Percentiles rank a stretch among this genome's conserved stretches.
Evolutionary conservation across 2,113 vertebrate genomes (phyloP).

Genomic region (Lophura nycthemera): DNA sequence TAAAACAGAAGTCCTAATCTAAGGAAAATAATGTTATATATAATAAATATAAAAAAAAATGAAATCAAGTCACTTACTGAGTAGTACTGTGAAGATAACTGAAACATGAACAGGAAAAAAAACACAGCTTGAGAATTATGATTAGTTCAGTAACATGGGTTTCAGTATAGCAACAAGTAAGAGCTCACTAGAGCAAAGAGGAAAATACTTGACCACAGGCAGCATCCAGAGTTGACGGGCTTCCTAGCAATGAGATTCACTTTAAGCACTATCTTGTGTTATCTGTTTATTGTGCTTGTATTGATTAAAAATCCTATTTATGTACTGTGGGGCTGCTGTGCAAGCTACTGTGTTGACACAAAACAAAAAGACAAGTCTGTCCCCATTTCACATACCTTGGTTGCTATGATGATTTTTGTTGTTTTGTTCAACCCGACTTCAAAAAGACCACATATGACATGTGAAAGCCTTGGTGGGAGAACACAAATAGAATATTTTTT

Average conservation of each 20-base stretch:
- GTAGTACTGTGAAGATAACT: background rate
- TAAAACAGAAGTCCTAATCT: background rate
- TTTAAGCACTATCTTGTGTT: background rate
- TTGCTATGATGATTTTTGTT: background rate
- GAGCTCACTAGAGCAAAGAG: background rate
- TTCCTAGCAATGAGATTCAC: background rate
- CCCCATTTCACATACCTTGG: background rate
- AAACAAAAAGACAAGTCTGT: background rate
- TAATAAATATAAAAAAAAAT: background rate
- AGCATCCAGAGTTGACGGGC: background rate
- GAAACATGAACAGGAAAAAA: background rate
- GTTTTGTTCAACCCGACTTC: background rate
- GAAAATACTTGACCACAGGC: background rate
- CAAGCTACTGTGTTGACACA: background rate
- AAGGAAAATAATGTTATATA: background rate
- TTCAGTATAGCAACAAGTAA: background rate
- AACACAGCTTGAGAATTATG: background rate
- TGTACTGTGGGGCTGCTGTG: background rate
- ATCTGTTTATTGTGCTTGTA: background rate
- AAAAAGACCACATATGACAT: background rate
- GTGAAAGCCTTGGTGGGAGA: background rate
- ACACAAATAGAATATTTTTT: background rate
- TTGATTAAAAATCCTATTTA: background rate
- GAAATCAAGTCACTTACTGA: background rate
- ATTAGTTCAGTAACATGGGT: background rate